phyloP scores from a whole-genome alignment of 1,140 invertebrate genomes.

The Drosophila triauraria region DNA sequence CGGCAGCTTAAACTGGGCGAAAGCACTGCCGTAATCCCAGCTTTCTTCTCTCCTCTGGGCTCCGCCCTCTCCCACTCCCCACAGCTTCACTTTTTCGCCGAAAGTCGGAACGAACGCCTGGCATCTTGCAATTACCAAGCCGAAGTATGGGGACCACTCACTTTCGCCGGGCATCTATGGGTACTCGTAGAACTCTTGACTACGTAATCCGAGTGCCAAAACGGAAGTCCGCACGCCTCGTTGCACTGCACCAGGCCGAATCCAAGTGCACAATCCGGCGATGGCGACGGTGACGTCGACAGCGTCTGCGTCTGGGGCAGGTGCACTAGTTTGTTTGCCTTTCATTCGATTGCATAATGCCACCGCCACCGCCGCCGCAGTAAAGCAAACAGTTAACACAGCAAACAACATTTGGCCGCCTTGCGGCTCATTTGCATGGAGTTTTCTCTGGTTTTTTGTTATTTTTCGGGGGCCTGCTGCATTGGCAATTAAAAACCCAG shows the following conservation, averaged over 20 bases:
- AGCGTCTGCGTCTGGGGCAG: conserved; percentile 30
- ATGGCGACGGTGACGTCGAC: background rate
- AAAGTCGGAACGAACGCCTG: conserved; percentile 11
- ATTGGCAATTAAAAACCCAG: conserved; percentile 78
- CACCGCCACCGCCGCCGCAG: background rate
- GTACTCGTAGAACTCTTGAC: conserved; percentile 66
- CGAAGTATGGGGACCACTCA: conserved; percentile 45
- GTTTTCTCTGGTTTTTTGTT: conserved; percentile 6
- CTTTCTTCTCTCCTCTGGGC: conserved; percentile 35
- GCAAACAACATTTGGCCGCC: conserved; percentile 34
- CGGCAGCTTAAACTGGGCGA: conserved; percentile 30
- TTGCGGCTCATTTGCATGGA: conserved; percentile 69
- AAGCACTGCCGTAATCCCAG: conserved; percentile 52
- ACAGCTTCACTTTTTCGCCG: conserved; percentile 67
- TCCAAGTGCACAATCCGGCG: conserved; percentile 31
- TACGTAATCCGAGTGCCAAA: conserved; percentile 59
- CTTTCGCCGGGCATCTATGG: conserved; percentile 51
- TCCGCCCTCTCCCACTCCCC: conserved; percentile 18
- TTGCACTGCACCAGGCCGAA: conserved; percentile 50
- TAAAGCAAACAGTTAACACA: conserved; percentile 20
- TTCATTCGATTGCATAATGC: conserved; percentile 57
- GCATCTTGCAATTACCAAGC: conserved; percentile 49
- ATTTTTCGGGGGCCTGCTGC: conserved; percentile 38
- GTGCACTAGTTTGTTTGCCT: conserved; percentile 56
- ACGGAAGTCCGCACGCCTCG: conserved; percentile 75